Conservation (phyloP, 2,113 vertebrate genomes). For the Notothenia rossii region DNA sequence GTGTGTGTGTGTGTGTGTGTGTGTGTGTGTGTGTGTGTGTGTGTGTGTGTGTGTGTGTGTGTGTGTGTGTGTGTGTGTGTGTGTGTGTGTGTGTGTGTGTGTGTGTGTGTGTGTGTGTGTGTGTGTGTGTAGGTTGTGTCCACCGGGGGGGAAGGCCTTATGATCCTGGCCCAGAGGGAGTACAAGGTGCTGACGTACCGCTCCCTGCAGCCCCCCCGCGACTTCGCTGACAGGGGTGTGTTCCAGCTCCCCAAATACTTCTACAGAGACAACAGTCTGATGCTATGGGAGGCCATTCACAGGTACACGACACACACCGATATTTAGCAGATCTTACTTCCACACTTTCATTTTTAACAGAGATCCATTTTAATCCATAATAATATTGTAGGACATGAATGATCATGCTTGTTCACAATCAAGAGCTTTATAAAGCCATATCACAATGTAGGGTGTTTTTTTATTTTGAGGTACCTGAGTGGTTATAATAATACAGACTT, state of each 20-base stretch:
- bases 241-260: slow-evolving; percentile 67
- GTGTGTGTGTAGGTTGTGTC: slow-evolving; percentile 74
- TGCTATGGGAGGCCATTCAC: slow-evolving; percentile 79
- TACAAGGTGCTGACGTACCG: slow-evolving; percentile 78
- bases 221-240: slow-evolving; percentile 74
- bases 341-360: no score
- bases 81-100: no score
- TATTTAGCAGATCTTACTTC: not conserved
- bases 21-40: no score
- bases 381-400: no score
- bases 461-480: no score
- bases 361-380: no score
- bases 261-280: slow-evolving; percentile 78
- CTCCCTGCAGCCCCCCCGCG: slow-evolving; percentile 76
- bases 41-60: no score
- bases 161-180: slow-evolving; percentile 78
- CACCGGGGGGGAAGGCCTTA: slow-evolving; percentile 72
- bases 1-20: not conserved
- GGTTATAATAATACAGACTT: no score
- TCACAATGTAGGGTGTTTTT: no score
- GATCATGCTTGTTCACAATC: no score
- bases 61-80: no score
- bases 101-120: not conserved
- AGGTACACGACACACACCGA: slow-evolving; percentile 59
- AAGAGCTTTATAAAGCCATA: no score